Percentiles rank a stretch among this genome's conserved stretches.
Evolutionary conservation across 2,113 vertebrate species (phyloP).

Genomic region (Phyllostomus discolor): DNA sequence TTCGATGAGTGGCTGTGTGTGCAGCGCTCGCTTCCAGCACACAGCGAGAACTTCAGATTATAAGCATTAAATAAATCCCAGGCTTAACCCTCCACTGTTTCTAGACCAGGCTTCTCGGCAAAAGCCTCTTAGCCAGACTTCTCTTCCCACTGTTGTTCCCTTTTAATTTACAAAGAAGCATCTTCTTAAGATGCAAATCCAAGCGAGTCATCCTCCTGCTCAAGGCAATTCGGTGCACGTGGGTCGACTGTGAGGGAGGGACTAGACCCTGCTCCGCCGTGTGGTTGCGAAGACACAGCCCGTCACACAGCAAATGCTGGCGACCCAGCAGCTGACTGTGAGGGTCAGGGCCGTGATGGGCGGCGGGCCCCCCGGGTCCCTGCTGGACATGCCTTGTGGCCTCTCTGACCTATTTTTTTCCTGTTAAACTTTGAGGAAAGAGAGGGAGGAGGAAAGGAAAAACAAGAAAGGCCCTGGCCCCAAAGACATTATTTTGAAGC

Average conservation of each 20-base stretch:
- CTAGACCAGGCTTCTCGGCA: background rate
- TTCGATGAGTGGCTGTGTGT: background rate
- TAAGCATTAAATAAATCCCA: background rate
- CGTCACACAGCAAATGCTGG: background rate
- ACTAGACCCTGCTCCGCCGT: background rate
- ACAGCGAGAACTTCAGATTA: background rate
- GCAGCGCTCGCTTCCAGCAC: background rate
- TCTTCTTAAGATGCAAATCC: background rate
- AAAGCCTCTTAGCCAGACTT: background rate
- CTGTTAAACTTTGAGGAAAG: background rate
- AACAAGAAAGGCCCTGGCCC: background rate
- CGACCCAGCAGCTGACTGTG: background rate
- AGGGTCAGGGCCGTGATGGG: accelerated
- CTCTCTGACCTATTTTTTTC: background rate
- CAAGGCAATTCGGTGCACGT: background rate
- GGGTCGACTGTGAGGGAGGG: background rate
- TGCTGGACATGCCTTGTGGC: background rate
- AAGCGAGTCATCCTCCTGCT: background rate
- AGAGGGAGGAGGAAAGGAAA: background rate
- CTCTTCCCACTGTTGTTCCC: background rate
- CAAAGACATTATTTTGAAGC: background rate
- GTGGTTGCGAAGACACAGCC: background rate
- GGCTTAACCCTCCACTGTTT: background rate
- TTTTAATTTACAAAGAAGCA: background rate
- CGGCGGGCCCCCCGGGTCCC: accelerated